Evolutionary conservation across 1,140 invertebrate species (phyloP).

Genomic region (Chelonus insularis): DNA sequence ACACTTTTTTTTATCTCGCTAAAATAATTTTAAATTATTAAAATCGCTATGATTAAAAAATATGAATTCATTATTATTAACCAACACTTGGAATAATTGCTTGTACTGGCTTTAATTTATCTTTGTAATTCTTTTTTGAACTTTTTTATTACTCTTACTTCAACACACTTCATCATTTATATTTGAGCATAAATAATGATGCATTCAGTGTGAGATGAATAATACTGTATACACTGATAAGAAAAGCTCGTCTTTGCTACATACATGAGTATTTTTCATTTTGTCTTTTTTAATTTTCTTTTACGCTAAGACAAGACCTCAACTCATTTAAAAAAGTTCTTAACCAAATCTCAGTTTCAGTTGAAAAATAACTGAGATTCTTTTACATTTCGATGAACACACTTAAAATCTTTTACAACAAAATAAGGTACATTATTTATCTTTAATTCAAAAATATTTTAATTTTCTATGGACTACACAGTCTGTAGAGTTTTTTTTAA

Average conservation of each 20-base stretch:
- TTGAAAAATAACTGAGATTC: constrained; percentile 6
- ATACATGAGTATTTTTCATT: constrained; percentile 3
- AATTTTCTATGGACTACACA: not conserved
- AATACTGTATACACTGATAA: constrained; percentile 43
- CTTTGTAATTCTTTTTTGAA: not conserved
- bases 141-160: constrained; percentile 20
- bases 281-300: not conserved
- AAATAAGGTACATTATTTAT: constrained; percentile 25
- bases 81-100: not conserved
- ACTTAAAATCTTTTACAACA: constrained; percentile 16
- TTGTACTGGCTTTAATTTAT: constrained; percentile 21
- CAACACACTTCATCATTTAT: constrained; percentile 12
- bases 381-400: constrained; percentile 22
- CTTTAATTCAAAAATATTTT: constrained; percentile 8
- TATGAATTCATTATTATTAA: too few species aligned
- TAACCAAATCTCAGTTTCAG: constrained; percentile 9
- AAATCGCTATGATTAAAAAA: too few species aligned
- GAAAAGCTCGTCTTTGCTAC: not conserved
- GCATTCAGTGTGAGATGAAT: constrained; percentile 40
- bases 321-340: constrained; percentile 11
- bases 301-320: not conserved
- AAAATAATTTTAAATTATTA: too few species aligned
- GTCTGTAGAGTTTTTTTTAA: constrained; percentile 22
- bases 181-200: constrained; percentile 27
- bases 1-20: too few species aligned